These are phyloP conservation scores for Polymixis lichenea DNA, from an alignment of 2,888 invertebrate genomes.

Conservation along the genomic window DNA sequence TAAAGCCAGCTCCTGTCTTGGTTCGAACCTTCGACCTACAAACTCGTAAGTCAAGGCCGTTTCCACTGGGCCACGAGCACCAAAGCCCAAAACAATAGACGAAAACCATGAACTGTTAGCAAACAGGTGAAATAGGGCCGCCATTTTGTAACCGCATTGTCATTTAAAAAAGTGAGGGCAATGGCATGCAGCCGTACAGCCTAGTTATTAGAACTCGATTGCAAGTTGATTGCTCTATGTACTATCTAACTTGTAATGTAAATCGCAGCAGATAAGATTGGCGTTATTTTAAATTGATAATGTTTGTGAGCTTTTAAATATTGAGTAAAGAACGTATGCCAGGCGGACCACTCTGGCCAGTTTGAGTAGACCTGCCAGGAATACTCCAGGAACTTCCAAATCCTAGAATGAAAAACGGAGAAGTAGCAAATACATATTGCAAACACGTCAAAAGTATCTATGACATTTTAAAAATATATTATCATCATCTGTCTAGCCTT, in stretches of 20 bases:
- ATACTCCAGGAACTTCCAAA: not conserved
- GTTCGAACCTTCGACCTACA: no score
- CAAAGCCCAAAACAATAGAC: not conserved
- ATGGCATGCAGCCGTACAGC: slow-evolving; percentile 46
- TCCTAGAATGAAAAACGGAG: not conserved
- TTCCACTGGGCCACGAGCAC: no score
- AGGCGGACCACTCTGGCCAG: not conserved
- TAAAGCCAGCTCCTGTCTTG: no score
- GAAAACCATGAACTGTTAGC: slow-evolving; percentile 44
- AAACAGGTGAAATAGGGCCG: slow-evolving; percentile 54
- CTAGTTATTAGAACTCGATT: slow-evolving; percentile 60
- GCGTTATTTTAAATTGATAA: slow-evolving; percentile 13
- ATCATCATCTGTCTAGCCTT: no score
- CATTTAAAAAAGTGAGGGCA: slow-evolving; percentile 55
- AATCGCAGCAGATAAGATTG: slow-evolving; percentile 20
- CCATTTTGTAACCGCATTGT: slow-evolving; percentile 59
- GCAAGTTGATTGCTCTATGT: slow-evolving; percentile 48
- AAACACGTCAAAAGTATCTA: no score
- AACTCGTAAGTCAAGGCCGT: no score
- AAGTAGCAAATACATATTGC: not conserved
- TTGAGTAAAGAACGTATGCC: not conserved
- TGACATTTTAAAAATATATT: no score
- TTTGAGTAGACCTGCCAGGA: not conserved
- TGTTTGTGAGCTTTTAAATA: slow-evolving; percentile 4
- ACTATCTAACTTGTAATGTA: slow-evolving; percentile 17